Conservation (phyloP, 2,113 vertebrate genomes). For the Aythya baeri region DNA sequence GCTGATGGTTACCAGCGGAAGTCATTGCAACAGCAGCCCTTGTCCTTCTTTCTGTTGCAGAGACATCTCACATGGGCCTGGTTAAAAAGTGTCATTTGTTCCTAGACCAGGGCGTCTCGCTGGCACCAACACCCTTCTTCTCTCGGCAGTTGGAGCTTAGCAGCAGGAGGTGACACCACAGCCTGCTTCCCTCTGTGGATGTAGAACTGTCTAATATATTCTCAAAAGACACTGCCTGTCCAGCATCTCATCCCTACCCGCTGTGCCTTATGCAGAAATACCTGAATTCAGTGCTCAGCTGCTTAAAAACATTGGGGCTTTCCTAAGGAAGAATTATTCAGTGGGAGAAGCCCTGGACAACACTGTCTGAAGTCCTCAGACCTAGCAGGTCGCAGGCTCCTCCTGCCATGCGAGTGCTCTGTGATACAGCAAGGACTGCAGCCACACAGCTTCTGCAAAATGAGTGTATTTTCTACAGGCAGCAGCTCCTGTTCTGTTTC, state of each 20-base stretch:
- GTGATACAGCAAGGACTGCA: not conserved
- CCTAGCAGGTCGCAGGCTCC: not conserved
- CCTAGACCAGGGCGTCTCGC: not conserved
- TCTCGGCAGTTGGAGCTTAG: rapidly evolving
- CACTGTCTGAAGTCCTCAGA: not conserved
- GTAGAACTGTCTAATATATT: not conserved
- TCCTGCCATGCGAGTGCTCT: not conserved
- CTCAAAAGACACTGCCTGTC: not conserved
- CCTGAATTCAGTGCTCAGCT: not conserved
- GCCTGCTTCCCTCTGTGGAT: not conserved
- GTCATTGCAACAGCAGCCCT: not conserved
- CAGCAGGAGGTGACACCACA: not conserved
- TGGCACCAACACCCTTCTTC: not conserved
- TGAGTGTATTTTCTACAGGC: not conserved
- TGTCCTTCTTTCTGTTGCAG: not conserved
- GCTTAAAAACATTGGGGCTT: not conserved
- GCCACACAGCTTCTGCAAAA: not conserved
- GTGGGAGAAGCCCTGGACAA: not conserved
- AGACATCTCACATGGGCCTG: not conserved
- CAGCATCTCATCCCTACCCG: not conserved
- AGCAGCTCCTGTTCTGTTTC: not conserved
- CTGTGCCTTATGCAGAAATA: not conserved
- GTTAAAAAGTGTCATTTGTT: not conserved
- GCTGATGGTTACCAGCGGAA: not conserved
- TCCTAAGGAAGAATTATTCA: not conserved